These are phyloP conservation scores for Cloeon dipterum DNA, from an alignment of 2,888 invertebrate species.

Conservation along the genomic window DNA sequence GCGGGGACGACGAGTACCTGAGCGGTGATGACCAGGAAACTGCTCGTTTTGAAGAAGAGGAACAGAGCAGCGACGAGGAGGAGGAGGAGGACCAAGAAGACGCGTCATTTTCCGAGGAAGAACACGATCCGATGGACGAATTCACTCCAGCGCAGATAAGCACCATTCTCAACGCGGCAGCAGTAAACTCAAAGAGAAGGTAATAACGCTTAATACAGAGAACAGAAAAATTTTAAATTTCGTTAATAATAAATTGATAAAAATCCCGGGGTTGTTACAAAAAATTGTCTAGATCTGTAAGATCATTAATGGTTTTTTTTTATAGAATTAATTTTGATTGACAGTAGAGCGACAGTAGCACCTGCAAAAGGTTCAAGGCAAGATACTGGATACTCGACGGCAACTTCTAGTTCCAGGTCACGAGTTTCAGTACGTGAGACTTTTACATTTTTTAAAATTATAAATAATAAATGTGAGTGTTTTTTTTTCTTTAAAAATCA, in stretches of 20 bases:
- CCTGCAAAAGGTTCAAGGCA: conserved; percentile 19
- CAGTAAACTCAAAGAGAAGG: background rate
- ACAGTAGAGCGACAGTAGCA: conserved; percentile 14
- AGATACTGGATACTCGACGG: conserved; percentile 45
- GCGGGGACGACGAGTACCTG: conserved; percentile 8
- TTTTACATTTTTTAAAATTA: too few species aligned
- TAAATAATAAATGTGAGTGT: too few species aligned
- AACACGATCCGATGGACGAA: background rate
- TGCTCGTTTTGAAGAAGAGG: conserved; percentile 12
- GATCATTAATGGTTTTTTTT: too few species aligned
- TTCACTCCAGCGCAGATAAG: background rate
- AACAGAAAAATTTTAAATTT: too few species aligned
- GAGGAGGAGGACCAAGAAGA: conserved; percentile 18
- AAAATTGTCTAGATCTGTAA: conserved; percentile 7
- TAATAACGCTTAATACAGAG: background rate
- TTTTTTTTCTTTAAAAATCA: too few species aligned
- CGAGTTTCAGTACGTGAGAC: conserved; percentile 15
- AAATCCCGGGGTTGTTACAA: too few species aligned
- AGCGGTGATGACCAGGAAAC: conserved; percentile 18
- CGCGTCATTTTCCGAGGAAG: conserved; percentile 10
- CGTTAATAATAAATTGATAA: too few species aligned
- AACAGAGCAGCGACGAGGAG: conserved; percentile 20
- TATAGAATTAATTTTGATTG: too few species aligned
- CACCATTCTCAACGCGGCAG: background rate
- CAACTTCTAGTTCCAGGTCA: conserved; percentile 33